Conservation (phyloP, 2,888 invertebrate genomes). For the Thecocarcelia acutangulata region DNA sequence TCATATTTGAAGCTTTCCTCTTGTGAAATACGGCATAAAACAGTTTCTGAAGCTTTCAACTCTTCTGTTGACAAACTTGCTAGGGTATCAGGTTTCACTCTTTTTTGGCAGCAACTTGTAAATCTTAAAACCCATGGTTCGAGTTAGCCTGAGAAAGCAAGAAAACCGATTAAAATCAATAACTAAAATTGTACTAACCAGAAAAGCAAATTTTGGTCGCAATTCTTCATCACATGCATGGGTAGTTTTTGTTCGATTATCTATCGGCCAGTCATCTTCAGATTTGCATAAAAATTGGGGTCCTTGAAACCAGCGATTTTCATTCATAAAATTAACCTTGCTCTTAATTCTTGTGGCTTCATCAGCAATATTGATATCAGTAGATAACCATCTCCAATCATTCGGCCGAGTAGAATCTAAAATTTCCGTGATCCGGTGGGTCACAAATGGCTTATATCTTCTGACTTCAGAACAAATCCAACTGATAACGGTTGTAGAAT, state of each 20-base stretch:
- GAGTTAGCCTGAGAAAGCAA: slow-evolving; percentile 17
- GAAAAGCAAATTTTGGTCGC: not conserved
- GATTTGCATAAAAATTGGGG: not conserved
- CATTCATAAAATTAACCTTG: not conserved
- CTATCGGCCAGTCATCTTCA: not conserved
- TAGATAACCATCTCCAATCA: slow-evolving; percentile 72
- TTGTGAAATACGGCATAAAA: slow-evolving; percentile 26
- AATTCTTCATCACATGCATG: not conserved
- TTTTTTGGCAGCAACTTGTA: not conserved
- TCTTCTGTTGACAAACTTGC: slow-evolving; percentile 9
- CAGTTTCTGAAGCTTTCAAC: not conserved
- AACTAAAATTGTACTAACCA: not conserved
- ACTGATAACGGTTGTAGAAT: slow-evolving; percentile 44
- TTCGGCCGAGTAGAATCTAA: slow-evolving; percentile 54
- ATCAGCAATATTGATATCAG: slow-evolving; percentile 29
- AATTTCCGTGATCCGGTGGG: slow-evolving; percentile 68
- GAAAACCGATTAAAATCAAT: slow-evolving; percentile 15
- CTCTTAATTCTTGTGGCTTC: not conserved
- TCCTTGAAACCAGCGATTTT: not conserved
- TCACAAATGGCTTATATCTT: slow-evolving; percentile 52
- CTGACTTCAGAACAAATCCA: slow-evolving; percentile 45
- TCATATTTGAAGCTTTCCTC: not conserved
- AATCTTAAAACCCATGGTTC: slow-evolving; percentile 1
- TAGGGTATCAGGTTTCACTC: no score
- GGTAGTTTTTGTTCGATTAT: no score